These are phyloP conservation scores for Heliconius melpomene DNA, from an alignment of 1,140 invertebrate species.

Conservation along the genomic window DNA sequence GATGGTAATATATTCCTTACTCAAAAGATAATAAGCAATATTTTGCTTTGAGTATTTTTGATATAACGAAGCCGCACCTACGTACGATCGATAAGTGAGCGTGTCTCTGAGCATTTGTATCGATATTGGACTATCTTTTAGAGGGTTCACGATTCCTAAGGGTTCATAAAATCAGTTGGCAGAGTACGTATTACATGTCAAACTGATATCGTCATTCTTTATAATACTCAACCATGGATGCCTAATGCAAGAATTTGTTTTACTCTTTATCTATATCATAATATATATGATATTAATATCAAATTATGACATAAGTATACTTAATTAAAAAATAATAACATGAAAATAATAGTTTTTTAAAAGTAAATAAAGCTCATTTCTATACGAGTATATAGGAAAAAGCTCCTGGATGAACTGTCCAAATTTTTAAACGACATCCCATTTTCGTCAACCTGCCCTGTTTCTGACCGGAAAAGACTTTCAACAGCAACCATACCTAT, in stretches of 20 bases:
- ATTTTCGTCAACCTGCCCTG: not conserved
- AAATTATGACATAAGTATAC: too few relatives aligned
- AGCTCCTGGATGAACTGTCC: too few relatives aligned
- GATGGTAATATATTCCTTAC: slow-evolving; percentile 16
- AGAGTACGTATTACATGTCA: not conserved
- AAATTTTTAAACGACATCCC: too few relatives aligned
- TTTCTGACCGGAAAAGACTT: not conserved
- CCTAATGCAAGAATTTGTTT: not conserved
- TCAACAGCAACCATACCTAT: not conserved
- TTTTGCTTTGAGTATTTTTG: not conserved
- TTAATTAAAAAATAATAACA: too few relatives aligned
- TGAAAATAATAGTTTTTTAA: too few relatives aligned
- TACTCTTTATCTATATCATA: too few relatives aligned
- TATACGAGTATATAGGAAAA: too few relatives aligned
- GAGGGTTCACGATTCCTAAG: slow-evolving; percentile 5
- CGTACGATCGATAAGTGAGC: slow-evolving; percentile 26
- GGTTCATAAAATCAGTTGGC: slow-evolving; percentile 11
- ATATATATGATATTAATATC: too few relatives aligned
- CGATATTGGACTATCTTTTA: slow-evolving; percentile 16
- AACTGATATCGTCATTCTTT: not conserved
- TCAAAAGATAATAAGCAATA: not conserved
- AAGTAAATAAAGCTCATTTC: too few relatives aligned
- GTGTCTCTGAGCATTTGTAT: slow-evolving; percentile 28
- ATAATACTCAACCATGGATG: not conserved
- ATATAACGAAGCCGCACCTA: slow-evolving; percentile 13